phyloP scores from a whole-genome alignment of 2,113 vertebrate genomes.

The Corythornis madagascariensis region DNA sequence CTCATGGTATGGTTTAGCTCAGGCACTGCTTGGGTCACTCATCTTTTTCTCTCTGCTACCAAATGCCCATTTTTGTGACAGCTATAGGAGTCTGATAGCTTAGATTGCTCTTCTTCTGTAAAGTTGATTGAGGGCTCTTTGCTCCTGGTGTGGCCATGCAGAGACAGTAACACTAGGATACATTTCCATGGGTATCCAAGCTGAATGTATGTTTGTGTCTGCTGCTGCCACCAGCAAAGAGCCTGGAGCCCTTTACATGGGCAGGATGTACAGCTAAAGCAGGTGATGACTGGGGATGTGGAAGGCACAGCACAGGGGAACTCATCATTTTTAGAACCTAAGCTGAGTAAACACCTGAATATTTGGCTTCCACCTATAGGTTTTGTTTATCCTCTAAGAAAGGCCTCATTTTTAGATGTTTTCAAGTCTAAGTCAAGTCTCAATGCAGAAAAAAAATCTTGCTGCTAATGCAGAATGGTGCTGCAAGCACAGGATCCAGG shows the following conservation, averaged over 20 bases:
- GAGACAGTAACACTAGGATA: not conserved
- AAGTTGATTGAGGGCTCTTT: not conserved
- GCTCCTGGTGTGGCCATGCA: not conserved
- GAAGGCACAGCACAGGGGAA: not conserved
- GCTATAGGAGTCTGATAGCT: not conserved
- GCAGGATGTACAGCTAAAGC: not conserved
- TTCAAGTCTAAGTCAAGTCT: not conserved
- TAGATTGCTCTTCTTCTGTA: not conserved
- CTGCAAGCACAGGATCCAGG: rapidly evolving
- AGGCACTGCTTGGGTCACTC: not conserved
- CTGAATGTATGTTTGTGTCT: not conserved
- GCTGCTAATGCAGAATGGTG: rapidly evolving
- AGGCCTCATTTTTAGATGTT: not conserved
- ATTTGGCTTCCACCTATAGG: not conserved
- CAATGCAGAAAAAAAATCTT: not conserved
- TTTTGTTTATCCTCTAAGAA: not conserved
- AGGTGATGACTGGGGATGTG: not conserved
- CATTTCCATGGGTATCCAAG: not conserved
- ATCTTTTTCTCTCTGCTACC: not conserved
- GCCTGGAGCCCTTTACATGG: not conserved
- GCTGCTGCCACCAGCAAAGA: not conserved
- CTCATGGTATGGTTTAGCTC: not conserved
- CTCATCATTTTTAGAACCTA: not conserved
- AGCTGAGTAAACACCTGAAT: not conserved
- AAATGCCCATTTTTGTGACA: not conserved